These are phyloP conservation scores for Hydractinia echinata DNA, from an alignment of 30 jellyfish, hydroid and myxozoan species.

Conservation along the genomic window DNA sequence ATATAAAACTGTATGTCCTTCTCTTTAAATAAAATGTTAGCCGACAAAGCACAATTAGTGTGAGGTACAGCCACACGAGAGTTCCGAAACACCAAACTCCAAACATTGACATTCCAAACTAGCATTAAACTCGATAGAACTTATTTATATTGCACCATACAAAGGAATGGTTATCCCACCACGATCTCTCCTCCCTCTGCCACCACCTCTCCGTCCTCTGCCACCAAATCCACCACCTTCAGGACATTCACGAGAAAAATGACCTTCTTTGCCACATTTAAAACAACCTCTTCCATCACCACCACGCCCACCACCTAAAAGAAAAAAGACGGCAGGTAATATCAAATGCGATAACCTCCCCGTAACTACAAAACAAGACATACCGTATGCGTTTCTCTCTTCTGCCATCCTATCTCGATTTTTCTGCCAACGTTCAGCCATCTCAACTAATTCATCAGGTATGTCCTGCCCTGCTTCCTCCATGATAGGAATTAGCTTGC, in stretches of 20 bases:
- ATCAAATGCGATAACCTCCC: too few relatives aligned
- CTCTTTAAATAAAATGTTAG: too few relatives aligned
- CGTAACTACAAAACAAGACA: not conserved
- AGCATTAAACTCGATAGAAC: too few relatives aligned
- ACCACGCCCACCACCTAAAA: constrained; percentile 51
- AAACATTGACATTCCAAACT: too few relatives aligned
- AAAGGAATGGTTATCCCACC: not conserved
- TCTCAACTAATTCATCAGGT: constrained; percentile 82
- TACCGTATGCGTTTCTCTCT: constrained; percentile 26
- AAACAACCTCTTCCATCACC: constrained; percentile 40
- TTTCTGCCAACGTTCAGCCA: constrained; percentile 77
- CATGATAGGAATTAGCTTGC: constrained; percentile 69
- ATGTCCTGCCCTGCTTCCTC: constrained; percentile 92
- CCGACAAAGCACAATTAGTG: too few relatives aligned
- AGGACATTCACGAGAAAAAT: constrained; percentile 61
- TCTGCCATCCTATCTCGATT: constrained; percentile 60
- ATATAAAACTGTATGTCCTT: too few relatives aligned
- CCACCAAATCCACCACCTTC: constrained; percentile 43
- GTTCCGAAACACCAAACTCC: too few relatives aligned
- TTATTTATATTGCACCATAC: too few relatives aligned
- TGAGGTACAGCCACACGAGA: too few relatives aligned
- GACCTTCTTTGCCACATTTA: constrained; percentile 72
- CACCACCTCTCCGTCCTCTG: constrained; percentile 30
- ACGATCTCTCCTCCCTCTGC: constrained; percentile 56
- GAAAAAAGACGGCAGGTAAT: not conserved